phyloP scores from a whole-genome alignment of 2,113 vertebrate species.

The Phainopepla nitens region DNA sequence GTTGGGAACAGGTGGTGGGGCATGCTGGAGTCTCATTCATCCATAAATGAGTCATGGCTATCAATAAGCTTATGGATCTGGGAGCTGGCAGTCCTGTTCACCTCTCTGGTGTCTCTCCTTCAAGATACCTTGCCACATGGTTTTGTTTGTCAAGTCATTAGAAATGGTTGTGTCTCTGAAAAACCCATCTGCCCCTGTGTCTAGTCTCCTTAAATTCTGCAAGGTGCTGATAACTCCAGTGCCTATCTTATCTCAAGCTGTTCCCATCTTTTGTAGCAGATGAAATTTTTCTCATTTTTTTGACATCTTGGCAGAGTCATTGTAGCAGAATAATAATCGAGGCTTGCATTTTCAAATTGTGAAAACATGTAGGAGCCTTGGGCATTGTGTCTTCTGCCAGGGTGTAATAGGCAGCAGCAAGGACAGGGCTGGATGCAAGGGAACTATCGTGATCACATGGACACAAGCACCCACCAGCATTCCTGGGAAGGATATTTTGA shows the following conservation, averaged over 20 bases:
- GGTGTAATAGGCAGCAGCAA: neutral
- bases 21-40: neutral
- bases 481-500: neutral
- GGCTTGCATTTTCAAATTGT: conserved; percentile 7
- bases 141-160: neutral
- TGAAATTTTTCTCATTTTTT: conserved; percentile 3
- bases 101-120: neutral
- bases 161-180: neutral
- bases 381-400: conserved; percentile 11
- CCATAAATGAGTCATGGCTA: neutral
- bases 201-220: neutral
- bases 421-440: neutral
- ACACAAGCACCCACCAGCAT: neutral
- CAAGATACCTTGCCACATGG: neutral
- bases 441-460: neutral
- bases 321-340: neutral
- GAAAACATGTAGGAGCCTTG: neutral
- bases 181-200: neutral
- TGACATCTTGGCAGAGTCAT: neutral
- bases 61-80: neutral
- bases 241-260: neutral
- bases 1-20: neutral
- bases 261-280: neutral
- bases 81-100: neutral
- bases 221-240: neutral